These are phyloP conservation scores for Micrastur ruficollis DNA, from an alignment of 2,797 vertebrate species.

Conservation along the genomic window DNA sequence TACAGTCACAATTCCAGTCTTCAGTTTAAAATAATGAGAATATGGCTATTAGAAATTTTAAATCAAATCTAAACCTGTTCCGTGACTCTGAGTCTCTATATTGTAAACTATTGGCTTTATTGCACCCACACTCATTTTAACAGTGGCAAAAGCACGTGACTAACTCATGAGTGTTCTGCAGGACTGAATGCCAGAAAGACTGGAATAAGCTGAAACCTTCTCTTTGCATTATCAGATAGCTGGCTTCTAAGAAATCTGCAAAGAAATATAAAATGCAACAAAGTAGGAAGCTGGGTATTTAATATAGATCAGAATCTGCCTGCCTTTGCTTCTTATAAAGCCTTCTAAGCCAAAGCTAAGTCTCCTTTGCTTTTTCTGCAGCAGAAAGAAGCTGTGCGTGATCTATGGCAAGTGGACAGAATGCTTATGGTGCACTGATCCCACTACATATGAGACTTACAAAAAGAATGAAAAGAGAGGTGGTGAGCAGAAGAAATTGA, in stretches of 20 bases:
- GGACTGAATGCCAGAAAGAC: neutral
- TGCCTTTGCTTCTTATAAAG: neutral
- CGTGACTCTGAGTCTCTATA: neutral
- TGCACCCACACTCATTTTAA: neutral
- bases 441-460: conserved; percentile 82
- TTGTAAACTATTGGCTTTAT: neutral
- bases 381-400: conserved; percentile 91
- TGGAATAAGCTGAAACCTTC: neutral
- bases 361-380: conserved; percentile 48
- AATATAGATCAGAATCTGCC: neutral
- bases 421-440: conserved; percentile 91
- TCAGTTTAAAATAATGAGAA: neutral
- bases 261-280: neutral
- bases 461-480: conserved; percentile 86
- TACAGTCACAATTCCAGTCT: neutral
- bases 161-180: neutral
- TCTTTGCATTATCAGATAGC: neutral
- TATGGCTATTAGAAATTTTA: neutral
- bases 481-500: conserved; percentile 79
- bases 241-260: neutral
- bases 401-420: conserved; percentile 99
- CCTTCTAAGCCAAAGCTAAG: neutral
- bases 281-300: neutral
- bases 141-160: neutral
- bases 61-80: neutral